Evolutionary conservation across 2,113 vertebrate species (phyloP).

Genomic region (Reinhardtius hippoglossoides): DNA sequence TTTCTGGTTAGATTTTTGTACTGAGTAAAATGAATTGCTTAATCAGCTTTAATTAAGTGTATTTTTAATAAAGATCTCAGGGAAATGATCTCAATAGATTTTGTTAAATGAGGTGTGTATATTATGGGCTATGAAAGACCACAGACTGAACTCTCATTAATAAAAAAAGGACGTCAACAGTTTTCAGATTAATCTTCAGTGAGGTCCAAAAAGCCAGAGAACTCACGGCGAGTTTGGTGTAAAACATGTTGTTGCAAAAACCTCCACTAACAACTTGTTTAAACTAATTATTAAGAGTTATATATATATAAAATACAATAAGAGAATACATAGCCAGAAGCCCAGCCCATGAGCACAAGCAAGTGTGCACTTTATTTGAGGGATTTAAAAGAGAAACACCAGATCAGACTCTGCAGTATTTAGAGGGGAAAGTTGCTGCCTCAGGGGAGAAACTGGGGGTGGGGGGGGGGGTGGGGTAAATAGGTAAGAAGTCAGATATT

Average conservation of each 20-base stretch:
- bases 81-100: not conserved
- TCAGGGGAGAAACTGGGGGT: not conserved
- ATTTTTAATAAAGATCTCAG: not conserved
- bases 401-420: slow-evolving; percentile 1
- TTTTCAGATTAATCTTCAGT: not conserved
- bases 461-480: not conserved
- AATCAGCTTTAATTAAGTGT: not conserved
- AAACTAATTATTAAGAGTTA: not conserved
- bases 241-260: no score
- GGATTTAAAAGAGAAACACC: slow-evolving; percentile 45
- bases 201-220: no score
- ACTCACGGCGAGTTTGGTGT: no score
- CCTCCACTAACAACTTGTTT: not conserved
- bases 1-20: not conserved
- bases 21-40: no score
- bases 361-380: slow-evolving; percentile 62
- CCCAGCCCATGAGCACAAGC: slow-evolving; percentile 20
- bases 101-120: not conserved
- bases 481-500: not conserved
- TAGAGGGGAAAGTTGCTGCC: not conserved
- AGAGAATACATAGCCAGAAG: slow-evolving; percentile 2
- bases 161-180: no score
- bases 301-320: not conserved
- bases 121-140: no score
- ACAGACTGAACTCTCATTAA: no score